Conservation (phyloP, 1,140 invertebrate species). For the Gonioctena quinquepunctata region DNA sequence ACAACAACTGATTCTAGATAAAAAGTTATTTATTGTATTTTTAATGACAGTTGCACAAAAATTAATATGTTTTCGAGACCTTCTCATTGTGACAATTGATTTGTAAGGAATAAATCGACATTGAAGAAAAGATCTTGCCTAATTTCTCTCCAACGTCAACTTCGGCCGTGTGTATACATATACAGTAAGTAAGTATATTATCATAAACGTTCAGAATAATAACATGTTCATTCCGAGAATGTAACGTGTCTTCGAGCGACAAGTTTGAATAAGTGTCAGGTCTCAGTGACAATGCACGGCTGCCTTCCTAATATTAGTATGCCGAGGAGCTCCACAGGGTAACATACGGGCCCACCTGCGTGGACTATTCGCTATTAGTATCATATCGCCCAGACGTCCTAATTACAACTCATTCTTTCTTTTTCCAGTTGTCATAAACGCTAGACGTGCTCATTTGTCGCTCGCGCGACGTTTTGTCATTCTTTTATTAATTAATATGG, state of each 20-base stretch:
- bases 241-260: neutral
- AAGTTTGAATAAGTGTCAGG: slow-evolving; percentile 8
- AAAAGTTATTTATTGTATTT: no score
- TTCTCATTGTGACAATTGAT: no score
- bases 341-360: slow-evolving; percentile 49
- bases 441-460: slow-evolving; percentile 43
- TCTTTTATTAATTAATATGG: slow-evolving; percentile 46
- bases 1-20: no score
- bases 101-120: no score
- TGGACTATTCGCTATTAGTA: slow-evolving; percentile 35
- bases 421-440: slow-evolving; percentile 44
- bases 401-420: slow-evolving; percentile 20
- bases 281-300: slow-evolving; percentile 17
- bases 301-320: slow-evolving; percentile 45
- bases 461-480: slow-evolving; percentile 35
- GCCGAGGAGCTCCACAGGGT: slow-evolving; percentile 26
- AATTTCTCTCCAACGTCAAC: no score
- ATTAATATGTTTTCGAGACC: no score
- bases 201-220: slow-evolving; percentile 5
- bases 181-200: neutral
- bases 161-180: no score
- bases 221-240: slow-evolving; percentile 3
- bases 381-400: slow-evolving; percentile 30
- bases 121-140: no score
- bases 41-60: no score